Evolutionary conservation across 2,113 vertebrate species (phyloP).

Genomic region (Myiopsitta monachus): DNA sequence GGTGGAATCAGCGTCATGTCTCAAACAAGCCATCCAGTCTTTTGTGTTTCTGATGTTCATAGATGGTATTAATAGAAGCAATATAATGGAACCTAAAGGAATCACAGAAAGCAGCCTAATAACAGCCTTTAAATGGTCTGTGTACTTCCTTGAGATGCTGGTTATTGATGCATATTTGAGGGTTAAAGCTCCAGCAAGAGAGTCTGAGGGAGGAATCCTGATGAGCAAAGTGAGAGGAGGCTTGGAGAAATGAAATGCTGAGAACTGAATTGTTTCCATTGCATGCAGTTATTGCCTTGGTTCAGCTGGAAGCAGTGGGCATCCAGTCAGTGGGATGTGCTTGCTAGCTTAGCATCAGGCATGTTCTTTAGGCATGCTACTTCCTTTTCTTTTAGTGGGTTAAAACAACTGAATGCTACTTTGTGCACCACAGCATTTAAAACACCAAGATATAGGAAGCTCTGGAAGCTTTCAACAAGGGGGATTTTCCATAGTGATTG

Average conservation of each 20-base stretch:
- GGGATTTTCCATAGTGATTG: not conserved
- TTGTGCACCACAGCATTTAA: not conserved
- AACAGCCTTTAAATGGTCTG: not conserved
- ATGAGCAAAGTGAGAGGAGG: constrained; percentile 50
- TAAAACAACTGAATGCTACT: not conserved
- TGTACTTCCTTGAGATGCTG: not conserved
- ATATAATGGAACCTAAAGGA: not conserved
- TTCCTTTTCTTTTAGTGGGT: constrained; percentile 5
- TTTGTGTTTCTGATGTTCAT: not conserved
- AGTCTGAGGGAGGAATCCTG: constrained; percentile 53
- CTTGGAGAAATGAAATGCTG: not conserved
- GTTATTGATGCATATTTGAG: not conserved
- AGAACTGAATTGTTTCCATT: not conserved
- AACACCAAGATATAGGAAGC: fast-evolving
- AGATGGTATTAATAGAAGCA: not conserved
- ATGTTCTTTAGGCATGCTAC: not conserved
- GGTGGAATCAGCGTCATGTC: not conserved
- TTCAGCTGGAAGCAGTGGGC: constrained; percentile 46
- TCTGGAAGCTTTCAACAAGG: not conserved
- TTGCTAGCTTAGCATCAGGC: constrained; percentile 16
- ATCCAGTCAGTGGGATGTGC: constrained; percentile 54
- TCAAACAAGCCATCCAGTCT: not conserved
- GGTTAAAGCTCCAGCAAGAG: constrained; percentile 9
- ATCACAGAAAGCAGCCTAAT: not conserved
- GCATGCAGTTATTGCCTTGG: not conserved